Evolutionary conservation across 1,140 invertebrate genomes (phyloP), one percentile per base, ranked within the genome.

Genomic region (Leptoteleia sp.): DNA sequence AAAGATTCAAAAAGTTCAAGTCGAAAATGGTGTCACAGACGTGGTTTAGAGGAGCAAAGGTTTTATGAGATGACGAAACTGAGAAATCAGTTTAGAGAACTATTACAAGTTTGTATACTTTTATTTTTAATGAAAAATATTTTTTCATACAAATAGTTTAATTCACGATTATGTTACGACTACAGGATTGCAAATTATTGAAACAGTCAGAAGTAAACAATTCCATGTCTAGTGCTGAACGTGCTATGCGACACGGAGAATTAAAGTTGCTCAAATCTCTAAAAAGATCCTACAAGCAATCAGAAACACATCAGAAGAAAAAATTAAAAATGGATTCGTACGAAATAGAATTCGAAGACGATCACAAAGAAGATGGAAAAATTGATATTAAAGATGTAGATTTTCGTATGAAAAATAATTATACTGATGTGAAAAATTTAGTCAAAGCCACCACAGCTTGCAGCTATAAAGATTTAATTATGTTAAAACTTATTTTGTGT

Each of bases 11-110:
- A 84, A 62, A 73, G 83, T 19, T 79, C 80, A n/a, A 73, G 93
- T 29, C 90, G 93, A 48, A 93, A 93, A 75, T 99, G 98, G 98
- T 98, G 97, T 81, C 93, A 91, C 79, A 91, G 94, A 61, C 88
- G 96, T 65, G 97, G 96, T 3, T 90, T 99, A 2, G 97, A 99
- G 88, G 98, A 99, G 84, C 97, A 99, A 85, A 91, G 98, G 48
- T 96, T 99, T 86, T 99, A 99, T 83, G 98, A 99, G 90, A 95
- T 98, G 82, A 97, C 94, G 0, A 99, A 99, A 91, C 88, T 99
- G 1, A 91, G 97, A 25, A 90, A 93, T 29, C 98, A 99, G 88
- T 97, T 99, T 85, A 93, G 94, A 85, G 93, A 95, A 43, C 91
- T 98, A 29, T 88, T 99, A 27, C 92, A 94, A 88, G 94, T 95